Percentiles rank a stretch among this genome's conserved stretches.
Conservation (phyloP, 2,113 vertebrate genomes). For the Alosa alosa region DNA sequence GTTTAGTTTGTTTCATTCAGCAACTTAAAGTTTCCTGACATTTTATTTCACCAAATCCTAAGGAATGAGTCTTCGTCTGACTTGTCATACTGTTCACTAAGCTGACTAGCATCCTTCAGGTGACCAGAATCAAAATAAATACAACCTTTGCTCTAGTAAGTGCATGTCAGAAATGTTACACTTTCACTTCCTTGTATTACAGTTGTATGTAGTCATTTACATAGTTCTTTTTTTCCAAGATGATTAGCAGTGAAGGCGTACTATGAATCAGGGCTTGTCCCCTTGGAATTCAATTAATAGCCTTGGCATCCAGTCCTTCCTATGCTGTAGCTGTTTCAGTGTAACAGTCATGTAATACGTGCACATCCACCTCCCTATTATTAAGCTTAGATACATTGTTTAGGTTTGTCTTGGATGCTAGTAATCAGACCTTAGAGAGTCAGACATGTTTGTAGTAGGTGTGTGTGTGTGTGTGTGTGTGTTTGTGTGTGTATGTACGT, state of each 20-base stretch:
- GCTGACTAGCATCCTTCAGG: background rate
- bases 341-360: background rate
- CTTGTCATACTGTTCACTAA: background rate
- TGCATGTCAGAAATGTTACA: background rate
- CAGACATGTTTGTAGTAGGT: too few relatives aligned
- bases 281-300: constrained; percentile 3
- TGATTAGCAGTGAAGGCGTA: background rate
- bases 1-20: background rate
- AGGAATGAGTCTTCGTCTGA: too few relatives aligned
- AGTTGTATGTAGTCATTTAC: background rate
- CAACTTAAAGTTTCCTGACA: background rate
- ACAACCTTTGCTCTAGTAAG: background rate
- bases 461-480: too few relatives aligned
- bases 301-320: background rate
- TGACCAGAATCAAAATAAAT: background rate
- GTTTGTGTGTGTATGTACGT: too few relatives aligned
- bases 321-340: background rate
- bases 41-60: background rate
- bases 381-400: background rate
- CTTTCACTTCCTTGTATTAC: background rate
- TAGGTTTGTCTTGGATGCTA: too few relatives aligned
- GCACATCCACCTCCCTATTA: background rate
- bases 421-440: too few relatives aligned
- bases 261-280: constrained; percentile 10
- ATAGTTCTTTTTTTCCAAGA: background rate